Conservation (phyloP, 2,888 invertebrate genomes). For the Hirtodrosophila alboralis region DNA sequence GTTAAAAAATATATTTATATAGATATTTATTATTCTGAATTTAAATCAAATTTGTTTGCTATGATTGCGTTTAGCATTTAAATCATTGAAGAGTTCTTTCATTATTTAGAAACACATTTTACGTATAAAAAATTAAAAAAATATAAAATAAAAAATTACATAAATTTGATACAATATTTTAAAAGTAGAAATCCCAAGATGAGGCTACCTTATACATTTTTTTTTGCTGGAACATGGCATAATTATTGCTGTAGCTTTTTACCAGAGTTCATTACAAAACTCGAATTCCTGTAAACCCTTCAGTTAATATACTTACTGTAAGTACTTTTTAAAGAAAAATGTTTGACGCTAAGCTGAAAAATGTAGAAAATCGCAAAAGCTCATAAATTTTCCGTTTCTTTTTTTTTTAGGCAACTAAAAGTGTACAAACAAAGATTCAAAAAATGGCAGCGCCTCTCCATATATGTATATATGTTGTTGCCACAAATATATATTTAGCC, state of each 20-base stretch:
- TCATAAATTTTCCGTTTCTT: conserved; percentile 58
- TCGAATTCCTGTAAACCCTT: too few relatives aligned
- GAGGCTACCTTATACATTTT: too few relatives aligned
- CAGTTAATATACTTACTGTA: not conserved
- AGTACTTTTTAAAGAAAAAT: conserved; percentile 17
- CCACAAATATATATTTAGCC: conserved; percentile 8
- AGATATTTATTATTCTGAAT: conserved; percentile 2
- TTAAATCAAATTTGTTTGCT: not conserved
- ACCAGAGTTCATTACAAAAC: too few relatives aligned
- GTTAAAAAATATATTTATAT: not conserved
- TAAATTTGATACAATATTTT: too few relatives aligned
- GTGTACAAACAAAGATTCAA: conserved; percentile 5
- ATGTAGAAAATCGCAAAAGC: conserved; percentile 26
- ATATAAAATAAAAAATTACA: too few relatives aligned
- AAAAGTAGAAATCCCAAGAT: too few relatives aligned
- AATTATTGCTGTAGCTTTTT: too few relatives aligned
- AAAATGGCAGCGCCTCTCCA: not conserved
- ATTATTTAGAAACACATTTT: too few relatives aligned
- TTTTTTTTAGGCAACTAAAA: conserved; percentile 18
- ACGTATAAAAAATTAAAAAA: too few relatives aligned
- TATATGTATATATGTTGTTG: conserved; percentile 4
- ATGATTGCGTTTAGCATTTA: too few relatives aligned
- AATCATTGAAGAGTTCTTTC: too few relatives aligned
- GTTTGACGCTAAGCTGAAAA: conserved; percentile 20
- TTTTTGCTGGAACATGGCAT: too few relatives aligned